phyloP scores from a whole-genome alignment of 2,888 invertebrate genomes.

The Himalopsyche japonica region DNA sequence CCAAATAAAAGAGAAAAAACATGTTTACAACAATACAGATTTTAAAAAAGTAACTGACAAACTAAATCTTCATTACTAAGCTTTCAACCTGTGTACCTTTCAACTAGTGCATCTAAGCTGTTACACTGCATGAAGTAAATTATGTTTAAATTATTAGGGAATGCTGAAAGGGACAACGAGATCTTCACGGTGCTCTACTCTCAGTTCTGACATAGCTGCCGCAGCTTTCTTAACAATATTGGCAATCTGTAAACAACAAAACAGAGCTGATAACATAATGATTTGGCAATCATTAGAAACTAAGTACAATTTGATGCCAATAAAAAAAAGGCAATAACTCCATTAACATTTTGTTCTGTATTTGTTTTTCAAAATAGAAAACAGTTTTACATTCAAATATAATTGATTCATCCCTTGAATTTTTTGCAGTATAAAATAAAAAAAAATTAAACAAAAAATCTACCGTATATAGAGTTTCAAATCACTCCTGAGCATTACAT shows the following conservation, averaged over 20 bases:
- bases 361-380: too few species aligned
- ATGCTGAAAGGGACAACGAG: constrained; percentile 87
- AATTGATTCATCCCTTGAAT: too few species aligned
- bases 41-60: background rate
- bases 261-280: too few species aligned
- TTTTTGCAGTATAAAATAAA: too few species aligned
- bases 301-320: too few species aligned
- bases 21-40: background rate
- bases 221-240: constrained; percentile 70
- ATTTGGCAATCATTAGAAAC: too few species aligned
- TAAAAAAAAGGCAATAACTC: too few species aligned
- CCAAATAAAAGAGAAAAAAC: background rate
- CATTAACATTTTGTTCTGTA: too few species aligned
- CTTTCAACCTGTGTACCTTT: background rate
- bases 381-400: too few species aligned
- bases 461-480: too few species aligned
- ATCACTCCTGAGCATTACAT: too few species aligned
- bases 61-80: background rate
- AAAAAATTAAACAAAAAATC: too few species aligned
- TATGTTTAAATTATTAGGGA: constrained; percentile 53
- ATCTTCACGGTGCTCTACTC: constrained; percentile 86
- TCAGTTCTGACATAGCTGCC: constrained; percentile 74
- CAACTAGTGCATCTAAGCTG: background rate
- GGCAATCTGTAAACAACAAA: constrained; percentile 65
- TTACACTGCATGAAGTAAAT: background rate